Percentiles rank a stretch among this genome's conserved stretches.
phyloP scores from a whole-genome alignment of 2,797 vertebrate genomes.

The Esox lucius region DNA sequence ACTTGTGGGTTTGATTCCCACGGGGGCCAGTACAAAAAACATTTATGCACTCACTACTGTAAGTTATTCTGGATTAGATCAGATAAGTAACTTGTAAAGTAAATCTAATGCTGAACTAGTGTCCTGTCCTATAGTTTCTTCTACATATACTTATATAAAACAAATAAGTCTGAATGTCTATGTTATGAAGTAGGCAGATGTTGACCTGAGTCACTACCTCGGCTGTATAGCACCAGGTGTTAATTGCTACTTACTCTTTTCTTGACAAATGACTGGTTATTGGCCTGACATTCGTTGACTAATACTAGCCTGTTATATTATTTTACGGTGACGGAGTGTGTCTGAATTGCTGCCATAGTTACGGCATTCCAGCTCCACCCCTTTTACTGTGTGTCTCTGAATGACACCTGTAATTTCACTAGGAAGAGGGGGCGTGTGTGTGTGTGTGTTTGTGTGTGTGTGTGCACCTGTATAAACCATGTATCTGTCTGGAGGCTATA shows the following conservation, averaged over 20 bases:
- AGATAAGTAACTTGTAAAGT: too few species aligned
- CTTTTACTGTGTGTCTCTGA: conserved; percentile 22
- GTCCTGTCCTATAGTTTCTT: not conserved
- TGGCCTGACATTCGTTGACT: not conserved
- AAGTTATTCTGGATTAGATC: too few species aligned
- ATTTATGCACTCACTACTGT: too few species aligned
- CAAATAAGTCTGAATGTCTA: not conserved
- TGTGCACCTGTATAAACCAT: not conserved
- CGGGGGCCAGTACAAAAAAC: too few species aligned
- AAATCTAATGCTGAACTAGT: not conserved
- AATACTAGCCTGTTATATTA: not conserved
- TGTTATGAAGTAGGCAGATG: not conserved
- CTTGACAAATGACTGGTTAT: conserved; percentile 1
- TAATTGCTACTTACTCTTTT: not conserved
- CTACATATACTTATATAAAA: too few species aligned
- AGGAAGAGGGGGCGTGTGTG: not conserved
- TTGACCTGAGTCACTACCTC: not conserved
- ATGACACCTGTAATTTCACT: conserved; percentile 43
- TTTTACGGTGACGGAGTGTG: not conserved
- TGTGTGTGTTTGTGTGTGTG: not conserved
- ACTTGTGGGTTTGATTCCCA: too few species aligned
- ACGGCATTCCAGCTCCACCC: conserved; percentile 12
- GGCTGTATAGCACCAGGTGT: not conserved
- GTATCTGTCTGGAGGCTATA: not conserved
- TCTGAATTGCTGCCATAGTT: conserved; percentile 12